Evolutionary conservation across 2,888 invertebrate genomes (phyloP).

Genomic region (Calameuta filiformis): DNA sequence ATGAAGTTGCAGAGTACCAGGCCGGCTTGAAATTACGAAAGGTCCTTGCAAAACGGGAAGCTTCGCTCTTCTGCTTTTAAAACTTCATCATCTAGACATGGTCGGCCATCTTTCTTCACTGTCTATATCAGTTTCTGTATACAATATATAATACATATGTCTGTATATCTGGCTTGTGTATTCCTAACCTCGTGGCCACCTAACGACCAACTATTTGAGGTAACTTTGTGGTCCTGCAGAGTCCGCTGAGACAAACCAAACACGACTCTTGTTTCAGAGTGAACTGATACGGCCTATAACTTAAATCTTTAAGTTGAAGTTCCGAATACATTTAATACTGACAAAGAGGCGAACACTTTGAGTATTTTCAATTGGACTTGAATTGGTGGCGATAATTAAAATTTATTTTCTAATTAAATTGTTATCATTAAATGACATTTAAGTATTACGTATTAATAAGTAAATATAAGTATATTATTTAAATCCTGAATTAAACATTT

Average conservation of each 20-base stretch:
- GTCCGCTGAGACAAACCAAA: not conserved
- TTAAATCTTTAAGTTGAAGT: not conserved
- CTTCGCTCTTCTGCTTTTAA: not conserved
- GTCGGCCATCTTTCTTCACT: not conserved
- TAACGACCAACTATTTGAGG: not conserved
- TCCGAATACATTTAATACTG: no score
- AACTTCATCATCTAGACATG: not conserved
- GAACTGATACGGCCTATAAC: not conserved
- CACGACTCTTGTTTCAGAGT: not conserved
- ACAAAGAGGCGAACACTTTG: not conserved
- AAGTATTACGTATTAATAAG: no score
- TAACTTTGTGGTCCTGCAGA: not conserved
- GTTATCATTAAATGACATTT: no score
- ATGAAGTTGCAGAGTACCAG: not conserved
- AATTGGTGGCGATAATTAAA: not conserved
- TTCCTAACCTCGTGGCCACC: not conserved
- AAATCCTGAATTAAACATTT: not conserved
- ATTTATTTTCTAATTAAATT: not conserved
- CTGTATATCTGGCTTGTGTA: not conserved
- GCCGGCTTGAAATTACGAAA: not conserved
- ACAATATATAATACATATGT: not conserved
- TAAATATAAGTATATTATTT: no score
- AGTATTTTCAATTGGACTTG: not conserved
- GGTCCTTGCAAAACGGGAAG: not conserved
- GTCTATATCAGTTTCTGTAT: not conserved